Evolutionary conservation across 2,888 invertebrate genomes (phyloP).

Genomic region (Epistrophe eligans): DNA sequence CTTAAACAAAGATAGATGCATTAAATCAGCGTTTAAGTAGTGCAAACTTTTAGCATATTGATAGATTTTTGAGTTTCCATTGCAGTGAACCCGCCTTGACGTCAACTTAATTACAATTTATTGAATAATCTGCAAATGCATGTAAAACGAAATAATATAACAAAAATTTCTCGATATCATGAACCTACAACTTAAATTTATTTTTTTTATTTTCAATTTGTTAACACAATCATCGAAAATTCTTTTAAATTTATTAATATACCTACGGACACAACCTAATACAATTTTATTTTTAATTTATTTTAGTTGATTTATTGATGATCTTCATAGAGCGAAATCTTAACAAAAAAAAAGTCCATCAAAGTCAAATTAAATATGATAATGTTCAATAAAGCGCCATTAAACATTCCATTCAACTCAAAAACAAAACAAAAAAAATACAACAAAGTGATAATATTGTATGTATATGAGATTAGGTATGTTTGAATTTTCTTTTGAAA

Average conservation of each 20-base stretch:
- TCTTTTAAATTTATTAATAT: not conserved
- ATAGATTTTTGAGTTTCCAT: too few relatives aligned
- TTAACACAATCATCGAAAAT: not conserved
- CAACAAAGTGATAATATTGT: constrained; percentile 10
- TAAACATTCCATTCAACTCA: constrained; percentile 17
- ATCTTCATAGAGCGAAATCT: not conserved
- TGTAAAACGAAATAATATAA: too few relatives aligned
- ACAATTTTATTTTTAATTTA: not conserved
- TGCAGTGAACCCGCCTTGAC: too few relatives aligned
- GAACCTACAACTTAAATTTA: not conserved
- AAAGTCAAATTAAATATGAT: constrained; percentile 22
- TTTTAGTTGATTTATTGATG: not conserved
- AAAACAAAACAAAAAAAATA: not conserved
- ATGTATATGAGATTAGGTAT: not conserved
- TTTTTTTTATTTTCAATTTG: constrained; percentile 14
- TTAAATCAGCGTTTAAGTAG: too few relatives aligned
- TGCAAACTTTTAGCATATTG: too few relatives aligned
- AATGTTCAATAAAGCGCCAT: constrained; percentile 18
- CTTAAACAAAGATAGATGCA: too few relatives aligned
- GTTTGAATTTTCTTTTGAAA: not conserved
- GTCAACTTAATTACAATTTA: too few relatives aligned
- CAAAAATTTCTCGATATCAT: not conserved
- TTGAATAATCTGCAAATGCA: too few relatives aligned
- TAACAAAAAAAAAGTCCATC: not conserved
- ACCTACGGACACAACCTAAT: not conserved